phyloP scores from a whole-genome alignment of 2,797 vertebrate species.

The Eremophila alpestris region DNA sequence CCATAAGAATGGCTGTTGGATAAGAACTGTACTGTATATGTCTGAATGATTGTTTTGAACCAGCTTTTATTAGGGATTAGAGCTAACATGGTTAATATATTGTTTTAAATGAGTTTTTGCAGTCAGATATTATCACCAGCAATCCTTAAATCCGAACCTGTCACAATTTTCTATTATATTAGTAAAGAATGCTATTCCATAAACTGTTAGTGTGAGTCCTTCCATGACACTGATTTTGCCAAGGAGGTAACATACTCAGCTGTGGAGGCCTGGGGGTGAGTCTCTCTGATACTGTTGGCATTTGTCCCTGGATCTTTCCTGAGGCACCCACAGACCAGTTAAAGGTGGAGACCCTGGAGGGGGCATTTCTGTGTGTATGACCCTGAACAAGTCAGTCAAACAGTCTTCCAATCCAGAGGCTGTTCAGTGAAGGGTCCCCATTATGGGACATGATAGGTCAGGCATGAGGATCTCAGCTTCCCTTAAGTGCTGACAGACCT shows the following conservation, averaged over 20 bases:
- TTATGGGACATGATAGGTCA: rapidly evolving
- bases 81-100: not conserved
- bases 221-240: rapidly evolving
- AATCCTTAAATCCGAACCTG: not conserved
- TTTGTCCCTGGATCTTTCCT: not conserved
- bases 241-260: rapidly evolving
- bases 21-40: rapidly evolving
- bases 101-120: not conserved
- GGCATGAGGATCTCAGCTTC: rapidly evolving
- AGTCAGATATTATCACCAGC: not conserved
- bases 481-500: too few species aligned
- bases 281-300: rapidly evolving
- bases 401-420: not conserved
- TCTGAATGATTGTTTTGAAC: not conserved
- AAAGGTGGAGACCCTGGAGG: not conserved
- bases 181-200: not conserved
- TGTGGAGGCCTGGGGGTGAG: not conserved
- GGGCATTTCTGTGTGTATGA: not conserved
- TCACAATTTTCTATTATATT: not conserved
- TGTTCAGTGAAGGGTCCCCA: not conserved
- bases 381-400: not conserved
- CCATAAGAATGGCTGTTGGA: rapidly evolving
- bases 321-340: not conserved
- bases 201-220: not conserved
- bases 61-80: not conserved